Evolutionary conservation across 2,113 vertebrate genomes (phyloP), one percentile per base, ranked within the genome.

Genomic region (Saimiri boliviensis): DNA sequence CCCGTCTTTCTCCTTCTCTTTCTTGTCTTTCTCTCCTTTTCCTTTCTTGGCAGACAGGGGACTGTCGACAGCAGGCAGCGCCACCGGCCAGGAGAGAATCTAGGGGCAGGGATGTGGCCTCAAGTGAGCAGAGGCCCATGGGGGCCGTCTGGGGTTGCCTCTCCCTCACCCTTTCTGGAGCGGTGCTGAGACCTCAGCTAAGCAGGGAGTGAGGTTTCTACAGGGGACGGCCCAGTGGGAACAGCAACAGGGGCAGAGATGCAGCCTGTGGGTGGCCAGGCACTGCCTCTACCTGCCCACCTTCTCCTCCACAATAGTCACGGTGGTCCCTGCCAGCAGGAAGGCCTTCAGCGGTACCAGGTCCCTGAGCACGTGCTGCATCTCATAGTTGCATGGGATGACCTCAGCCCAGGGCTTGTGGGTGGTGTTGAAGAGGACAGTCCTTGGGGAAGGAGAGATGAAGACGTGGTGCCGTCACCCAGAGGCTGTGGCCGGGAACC

Each of bases 241-340:
- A 19, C 16, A 1, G 3, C 74, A 27, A 19, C 11, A 1, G 5
- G 4, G 68, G 52, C 16, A 20, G 8, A 10, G 20, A 17, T 4
- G 20, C 1, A 42, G 77, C 54, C 19, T 71, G 13, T 23, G 73
- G 91, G 30, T 3, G 32, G 2, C 2, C 1, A 8, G 17, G 45
- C 1, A 0, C 35, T 2, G 0, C n/a, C 20, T 4, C 68, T 20
- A 2, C 42, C 23, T 1, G 8, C 8, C 0, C 94, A 99, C 99
- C 99, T 99, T 99, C 97, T 99, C 99, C 96, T 99, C 99, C 81
- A 99, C 96, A 1, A 99, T 91, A 0, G 98, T 97, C 20, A 99
- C 77, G 0, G n/a, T 74, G 0, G 99, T 98, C 70, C 99, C 99
- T 1, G 86, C 85, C 2, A 93, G 96, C 95, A 99, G 97, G 93